phyloP scores from a whole-genome alignment of 2,888 invertebrate genomes.

The Aphodius granarius region DNA sequence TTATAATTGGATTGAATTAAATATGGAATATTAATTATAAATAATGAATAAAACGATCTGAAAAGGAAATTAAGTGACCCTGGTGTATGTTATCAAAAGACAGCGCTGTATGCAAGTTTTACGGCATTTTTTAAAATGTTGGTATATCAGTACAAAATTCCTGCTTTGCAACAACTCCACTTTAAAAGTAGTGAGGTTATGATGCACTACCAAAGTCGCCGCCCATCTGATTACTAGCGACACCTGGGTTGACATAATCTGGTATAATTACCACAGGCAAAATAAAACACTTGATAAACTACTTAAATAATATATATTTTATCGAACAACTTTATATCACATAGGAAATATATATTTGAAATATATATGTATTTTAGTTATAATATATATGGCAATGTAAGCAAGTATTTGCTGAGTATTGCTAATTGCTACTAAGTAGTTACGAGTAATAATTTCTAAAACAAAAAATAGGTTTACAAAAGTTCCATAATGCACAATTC shows the following conservation, averaged over 20 bases:
- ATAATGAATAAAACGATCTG: too few species aligned
- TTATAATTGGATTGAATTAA: too few species aligned
- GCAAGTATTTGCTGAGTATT: conserved; percentile 33
- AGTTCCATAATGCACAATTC: not conserved
- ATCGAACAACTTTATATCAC: conserved; percentile 34
- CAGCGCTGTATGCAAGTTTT: too few species aligned
- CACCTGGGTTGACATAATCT: too few species aligned
- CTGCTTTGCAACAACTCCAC: too few species aligned
- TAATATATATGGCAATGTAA: conserved; percentile 35
- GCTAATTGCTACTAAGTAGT: conserved; percentile 27
- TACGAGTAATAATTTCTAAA: conserved; percentile 2
- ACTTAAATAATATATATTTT: conserved; percentile 29
- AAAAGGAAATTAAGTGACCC: too few species aligned
- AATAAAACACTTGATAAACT: conserved; percentile 23
- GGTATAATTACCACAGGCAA: not conserved
- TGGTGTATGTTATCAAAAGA: too few species aligned
- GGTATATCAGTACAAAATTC: not conserved
- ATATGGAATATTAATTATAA: too few species aligned
- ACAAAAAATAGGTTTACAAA: not conserved
- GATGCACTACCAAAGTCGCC: too few species aligned
- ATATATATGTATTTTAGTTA: not conserved
- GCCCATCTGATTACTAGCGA: not conserved
- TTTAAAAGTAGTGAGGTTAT: too few species aligned
- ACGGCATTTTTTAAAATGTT: too few species aligned
- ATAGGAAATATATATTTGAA: conserved; percentile 34